Evolutionary conservation across 2,888 invertebrate species (phyloP).

Genomic region (Hypena proboscidalis): DNA sequence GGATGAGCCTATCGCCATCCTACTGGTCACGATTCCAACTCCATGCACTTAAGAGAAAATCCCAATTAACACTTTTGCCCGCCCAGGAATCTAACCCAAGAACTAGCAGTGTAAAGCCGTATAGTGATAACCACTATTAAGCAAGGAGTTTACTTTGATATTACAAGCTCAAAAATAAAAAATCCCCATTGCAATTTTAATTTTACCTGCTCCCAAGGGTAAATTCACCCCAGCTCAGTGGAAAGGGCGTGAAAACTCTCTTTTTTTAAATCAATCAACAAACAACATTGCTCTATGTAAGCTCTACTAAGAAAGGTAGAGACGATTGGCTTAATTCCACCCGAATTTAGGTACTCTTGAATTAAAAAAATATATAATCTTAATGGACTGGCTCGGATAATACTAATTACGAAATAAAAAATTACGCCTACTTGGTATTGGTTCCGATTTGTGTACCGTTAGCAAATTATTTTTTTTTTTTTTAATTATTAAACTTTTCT

Average conservation of each 20-base stretch:
- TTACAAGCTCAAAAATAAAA: too few relatives aligned
- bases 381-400: conserved; percentile 74
- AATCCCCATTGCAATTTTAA: too few relatives aligned
- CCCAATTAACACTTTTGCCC: too few relatives aligned
- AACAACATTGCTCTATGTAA: conserved; percentile 11
- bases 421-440: conserved; percentile 60
- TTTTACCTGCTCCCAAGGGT: too few relatives aligned
- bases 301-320: conserved; percentile 7
- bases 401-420: conserved; percentile 75
- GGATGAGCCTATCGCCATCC: too few relatives aligned
- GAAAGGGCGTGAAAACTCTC: neutral
- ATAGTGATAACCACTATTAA: too few relatives aligned
- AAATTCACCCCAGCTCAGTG: too few relatives aligned
- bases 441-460: conserved; percentile 53
- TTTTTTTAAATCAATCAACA: conserved; percentile 17
- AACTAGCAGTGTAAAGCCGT: too few relatives aligned
- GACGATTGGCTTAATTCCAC: conserved; percentile 16
- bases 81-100: too few relatives aligned
- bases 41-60: too few relatives aligned
- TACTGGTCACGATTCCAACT: too few relatives aligned
- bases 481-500: neutral
- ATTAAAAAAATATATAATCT: conserved; percentile 61
- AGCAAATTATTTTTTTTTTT: conserved; percentile 14
- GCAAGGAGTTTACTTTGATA: too few relatives aligned
- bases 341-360: conserved; percentile 23